Conservation (phyloP, 2,113 vertebrate species). For the Sylvia atricapilla region DNA sequence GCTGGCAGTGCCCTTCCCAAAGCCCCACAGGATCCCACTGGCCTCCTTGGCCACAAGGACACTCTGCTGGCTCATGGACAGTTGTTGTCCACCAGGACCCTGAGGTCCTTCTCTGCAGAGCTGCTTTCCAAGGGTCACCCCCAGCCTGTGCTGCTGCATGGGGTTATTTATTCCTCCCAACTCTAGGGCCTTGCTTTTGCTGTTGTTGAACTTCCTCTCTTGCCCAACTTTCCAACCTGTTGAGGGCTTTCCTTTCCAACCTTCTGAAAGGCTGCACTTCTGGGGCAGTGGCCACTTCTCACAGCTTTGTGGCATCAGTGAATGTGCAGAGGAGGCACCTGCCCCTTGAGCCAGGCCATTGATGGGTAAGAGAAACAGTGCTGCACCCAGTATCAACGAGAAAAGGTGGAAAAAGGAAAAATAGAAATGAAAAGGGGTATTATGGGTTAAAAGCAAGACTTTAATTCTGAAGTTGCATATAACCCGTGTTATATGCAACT, state of each 20-base stretch:
- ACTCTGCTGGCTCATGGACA: neutral
- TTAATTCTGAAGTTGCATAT: neutral
- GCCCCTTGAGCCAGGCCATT: fast-evolving
- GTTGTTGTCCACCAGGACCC: fast-evolving
- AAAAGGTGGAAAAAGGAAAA: neutral
- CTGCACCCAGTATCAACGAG: fast-evolving
- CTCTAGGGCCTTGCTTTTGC: fast-evolving
- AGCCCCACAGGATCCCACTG: fast-evolving
- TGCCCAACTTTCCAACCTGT: neutral
- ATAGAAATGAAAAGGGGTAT: neutral
- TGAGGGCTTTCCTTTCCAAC: too few species aligned
- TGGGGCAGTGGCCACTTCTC: fast-evolving
- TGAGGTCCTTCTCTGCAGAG: neutral
- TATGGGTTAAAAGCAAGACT: too few species aligned
- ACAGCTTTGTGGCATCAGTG: neutral
- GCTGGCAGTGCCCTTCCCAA: neutral
- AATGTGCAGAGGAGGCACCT: neutral
- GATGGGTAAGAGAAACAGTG: neutral
- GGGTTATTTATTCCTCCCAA: neutral
- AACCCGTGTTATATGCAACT: neutral
- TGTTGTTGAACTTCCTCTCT: neutral
- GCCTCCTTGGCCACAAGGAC: fast-evolving
- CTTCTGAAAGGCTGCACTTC: neutral
- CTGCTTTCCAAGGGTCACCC: neutral
- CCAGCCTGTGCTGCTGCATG: neutral